Conservation (phyloP, 2,888 invertebrate genomes). For the Drosophila pseudotakahashii region DNA sequence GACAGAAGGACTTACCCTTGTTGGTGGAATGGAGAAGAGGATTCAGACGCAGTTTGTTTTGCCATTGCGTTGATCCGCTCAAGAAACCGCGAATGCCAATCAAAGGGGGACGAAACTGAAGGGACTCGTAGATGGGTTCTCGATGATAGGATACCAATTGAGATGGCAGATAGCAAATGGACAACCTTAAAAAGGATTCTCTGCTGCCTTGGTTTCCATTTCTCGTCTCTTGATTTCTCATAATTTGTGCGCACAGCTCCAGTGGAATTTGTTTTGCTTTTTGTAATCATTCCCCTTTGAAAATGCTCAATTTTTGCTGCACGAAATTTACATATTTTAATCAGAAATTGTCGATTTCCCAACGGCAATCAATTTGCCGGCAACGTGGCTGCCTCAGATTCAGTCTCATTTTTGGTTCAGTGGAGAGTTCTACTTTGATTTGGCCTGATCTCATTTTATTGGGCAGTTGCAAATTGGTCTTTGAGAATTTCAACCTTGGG, state of each 20-base stretch:
- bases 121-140: conserved; percentile 52
- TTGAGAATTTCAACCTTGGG: background rate
- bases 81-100: conserved; percentile 51
- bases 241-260: conserved; percentile 38
- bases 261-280: conserved; percentile 12
- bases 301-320: conserved; percentile 36
- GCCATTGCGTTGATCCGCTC: conserved; percentile 45
- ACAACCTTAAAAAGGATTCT: conserved; percentile 29
- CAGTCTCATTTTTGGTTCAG: conserved; percentile 8
- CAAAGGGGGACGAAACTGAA: conserved; percentile 1
- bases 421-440: conserved; percentile 41
- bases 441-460: conserved; percentile 42
- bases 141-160: conserved; percentile 52
- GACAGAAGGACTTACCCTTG: conserved; percentile 50
- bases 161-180: conserved; percentile 34
- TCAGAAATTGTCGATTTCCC: conserved; percentile 66
- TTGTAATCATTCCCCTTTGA: conserved; percentile 45
- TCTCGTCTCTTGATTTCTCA: conserved; percentile 45
- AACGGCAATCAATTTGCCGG: conserved; percentile 59
- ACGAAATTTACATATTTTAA: conserved; percentile 72
- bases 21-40: no score
- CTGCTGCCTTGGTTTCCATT: conserved; percentile 27
- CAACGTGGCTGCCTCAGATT: conserved; percentile 13
- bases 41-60: conserved; percentile 40
- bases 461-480: conserved; percentile 8